phyloP scores from a whole-genome alignment of 1,140 invertebrate species.

The Lysiphlebus fabarum region DNA sequence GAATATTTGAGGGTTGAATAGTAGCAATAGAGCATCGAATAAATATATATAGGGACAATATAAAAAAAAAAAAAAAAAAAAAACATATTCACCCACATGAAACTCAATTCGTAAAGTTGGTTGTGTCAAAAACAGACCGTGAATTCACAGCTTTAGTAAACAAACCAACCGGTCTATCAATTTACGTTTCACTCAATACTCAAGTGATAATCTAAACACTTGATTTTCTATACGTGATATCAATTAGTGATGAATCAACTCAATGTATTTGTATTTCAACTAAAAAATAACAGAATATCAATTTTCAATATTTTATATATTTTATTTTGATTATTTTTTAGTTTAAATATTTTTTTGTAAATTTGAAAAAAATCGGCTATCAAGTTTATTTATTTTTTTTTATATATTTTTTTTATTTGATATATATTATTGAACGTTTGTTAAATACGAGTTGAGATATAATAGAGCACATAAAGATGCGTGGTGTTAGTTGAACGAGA shows the following conservation, averaged over 20 bases:
- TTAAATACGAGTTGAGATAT: neutral
- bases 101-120: constrained; percentile 19
- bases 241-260: constrained; percentile 42
- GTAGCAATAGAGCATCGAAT: neutral
- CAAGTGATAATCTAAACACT: constrained; percentile 50
- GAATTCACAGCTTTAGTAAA: constrained; percentile 50
- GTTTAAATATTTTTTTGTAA: too few relatives aligned
- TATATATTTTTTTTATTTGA: too few relatives aligned
- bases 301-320: too few relatives aligned
- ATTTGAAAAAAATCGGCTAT: too few relatives aligned
- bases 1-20: neutral
- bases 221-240: constrained; percentile 48
- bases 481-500: neutral
- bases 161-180: constrained; percentile 30
- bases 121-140: constrained; percentile 44
- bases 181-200: constrained; percentile 19
- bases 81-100: constrained; percentile 22
- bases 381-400: too few relatives aligned
- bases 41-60: neutral
- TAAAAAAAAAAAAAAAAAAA: constrained; percentile 5
- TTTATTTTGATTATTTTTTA: too few relatives aligned
- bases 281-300: too few relatives aligned
- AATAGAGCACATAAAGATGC: neutral
- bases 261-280: too few relatives aligned
- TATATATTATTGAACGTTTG: too few relatives aligned